These are phyloP conservation scores for Diogma glabrata DNA, from an alignment of 2,888 invertebrate genomes.

Conservation along the genomic window DNA sequence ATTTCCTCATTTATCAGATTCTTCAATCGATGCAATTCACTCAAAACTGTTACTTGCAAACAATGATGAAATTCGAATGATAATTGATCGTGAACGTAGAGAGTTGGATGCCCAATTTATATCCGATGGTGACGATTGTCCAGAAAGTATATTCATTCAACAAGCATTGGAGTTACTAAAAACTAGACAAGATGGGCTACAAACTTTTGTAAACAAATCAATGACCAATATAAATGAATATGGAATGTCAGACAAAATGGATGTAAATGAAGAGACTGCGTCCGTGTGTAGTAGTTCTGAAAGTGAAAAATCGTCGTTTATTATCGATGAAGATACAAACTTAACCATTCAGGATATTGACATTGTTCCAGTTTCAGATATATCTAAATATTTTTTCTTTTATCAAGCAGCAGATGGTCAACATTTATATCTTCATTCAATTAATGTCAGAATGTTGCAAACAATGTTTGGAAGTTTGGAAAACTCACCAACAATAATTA, in stretches of 20 bases:
- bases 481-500: constrained; percentile 59
- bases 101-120: constrained; percentile 53
- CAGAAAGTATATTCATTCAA: constrained; percentile 77
- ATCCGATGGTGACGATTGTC: constrained; percentile 54
- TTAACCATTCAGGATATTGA: background rate
- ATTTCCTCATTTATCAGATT: constrained; percentile 39
- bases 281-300: constrained; percentile 18
- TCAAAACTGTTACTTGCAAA: constrained; percentile 65
- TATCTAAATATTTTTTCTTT: constrained; percentile 32
- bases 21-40: constrained; percentile 41
- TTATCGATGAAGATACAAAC: constrained; percentile 15
- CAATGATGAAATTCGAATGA: constrained; percentile 51
- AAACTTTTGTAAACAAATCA: background rate
- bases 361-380: constrained; percentile 12
- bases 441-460: constrained; percentile 83
- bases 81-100: constrained; percentile 59
- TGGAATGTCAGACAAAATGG: background rate
- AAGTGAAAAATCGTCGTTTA: constrained; percentile 40
- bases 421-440: constrained; percentile 78
- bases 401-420: constrained; percentile 77
- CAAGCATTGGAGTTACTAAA: constrained; percentile 63
- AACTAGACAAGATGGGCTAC: constrained; percentile 30
- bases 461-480: constrained; percentile 74
- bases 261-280: constrained; percentile 10
- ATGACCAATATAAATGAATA: background rate